Percentiles rank a stretch among this genome's conserved stretches.
These are phyloP conservation scores for Euthynnus affinis DNA, from an alignment of 2,797 vertebrate species.

Conservation along the genomic window DNA sequence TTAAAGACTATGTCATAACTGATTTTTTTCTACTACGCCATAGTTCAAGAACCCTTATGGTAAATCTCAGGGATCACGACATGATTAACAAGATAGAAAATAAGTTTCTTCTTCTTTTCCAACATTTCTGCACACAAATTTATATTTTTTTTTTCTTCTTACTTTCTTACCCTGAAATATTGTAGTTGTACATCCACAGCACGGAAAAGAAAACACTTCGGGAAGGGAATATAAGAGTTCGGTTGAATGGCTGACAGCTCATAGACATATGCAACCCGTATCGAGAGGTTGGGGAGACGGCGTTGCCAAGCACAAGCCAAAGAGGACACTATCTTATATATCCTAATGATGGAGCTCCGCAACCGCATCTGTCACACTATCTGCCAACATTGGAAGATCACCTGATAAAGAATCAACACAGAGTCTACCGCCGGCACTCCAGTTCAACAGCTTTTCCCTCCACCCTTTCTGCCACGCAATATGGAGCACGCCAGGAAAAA, in stretches of 20 bases:
- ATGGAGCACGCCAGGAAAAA: conserved; percentile 19
- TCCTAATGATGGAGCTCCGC: background rate
- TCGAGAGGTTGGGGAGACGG: no score
- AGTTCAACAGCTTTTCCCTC: conserved; percentile 12
- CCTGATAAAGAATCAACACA: conserved; percentile 30
- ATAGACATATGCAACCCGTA: no score
- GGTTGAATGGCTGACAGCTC: no score
- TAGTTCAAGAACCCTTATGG: background rate
- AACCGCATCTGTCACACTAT: conserved; percentile 1
- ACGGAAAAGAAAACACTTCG: background rate
- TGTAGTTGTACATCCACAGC: background rate
- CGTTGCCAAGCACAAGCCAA: no score
- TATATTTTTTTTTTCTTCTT: background rate
- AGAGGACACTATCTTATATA: background rate
- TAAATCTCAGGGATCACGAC: background rate
- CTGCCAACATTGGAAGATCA: conserved; percentile 23
- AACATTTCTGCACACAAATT: background rate
- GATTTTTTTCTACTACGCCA: background rate
- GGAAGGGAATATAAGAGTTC: background rate
- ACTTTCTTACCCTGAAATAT: no score
- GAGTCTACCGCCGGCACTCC: conserved; percentile 23
- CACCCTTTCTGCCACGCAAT: conserved; percentile 10
- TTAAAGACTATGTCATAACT: background rate
- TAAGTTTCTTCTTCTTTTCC: no score
- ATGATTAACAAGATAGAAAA: background rate